phyloP scores from a whole-genome alignment of 2,888 invertebrate genomes.

The Aspidapion aeneum region DNA sequence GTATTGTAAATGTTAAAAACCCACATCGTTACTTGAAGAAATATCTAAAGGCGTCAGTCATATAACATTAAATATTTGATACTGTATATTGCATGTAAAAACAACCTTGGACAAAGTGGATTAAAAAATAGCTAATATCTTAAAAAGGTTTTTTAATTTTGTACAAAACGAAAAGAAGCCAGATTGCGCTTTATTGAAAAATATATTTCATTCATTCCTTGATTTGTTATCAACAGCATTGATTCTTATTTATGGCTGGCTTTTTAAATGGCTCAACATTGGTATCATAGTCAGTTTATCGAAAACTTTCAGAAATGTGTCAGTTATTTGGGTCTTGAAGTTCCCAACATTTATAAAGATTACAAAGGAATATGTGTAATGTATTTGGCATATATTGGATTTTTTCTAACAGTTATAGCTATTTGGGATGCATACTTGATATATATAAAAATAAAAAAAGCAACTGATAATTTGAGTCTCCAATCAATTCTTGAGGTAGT shows the following conservation, averaged over 20 bases:
- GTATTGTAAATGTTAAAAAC: constrained; percentile 7
- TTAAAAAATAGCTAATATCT: not conserved
- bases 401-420: not conserved
- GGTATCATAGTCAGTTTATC: not conserved
- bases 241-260: not conserved
- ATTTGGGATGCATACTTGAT: constrained; percentile 3
- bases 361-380: constrained; percentile 7
- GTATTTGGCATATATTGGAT: constrained; percentile 6
- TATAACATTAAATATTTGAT: too few relatives aligned
- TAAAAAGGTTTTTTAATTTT: not conserved
- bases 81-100: not conserved
- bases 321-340: not conserved
- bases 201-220: too few relatives aligned
- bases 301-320: constrained; percentile 6
- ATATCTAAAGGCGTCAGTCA: too few relatives aligned
- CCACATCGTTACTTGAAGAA: not conserved
- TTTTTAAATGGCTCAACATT: not conserved
- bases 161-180: not conserved
- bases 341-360: constrained; percentile 8
- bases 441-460: not conserved
- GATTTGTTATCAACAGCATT: too few relatives aligned
- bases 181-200: too few relatives aligned
- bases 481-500: not conserved
- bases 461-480: not conserved
- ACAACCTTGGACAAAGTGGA: not conserved